Conservation (phyloP, 2,888 invertebrate genomes). For the Cantharis rufa region DNA sequence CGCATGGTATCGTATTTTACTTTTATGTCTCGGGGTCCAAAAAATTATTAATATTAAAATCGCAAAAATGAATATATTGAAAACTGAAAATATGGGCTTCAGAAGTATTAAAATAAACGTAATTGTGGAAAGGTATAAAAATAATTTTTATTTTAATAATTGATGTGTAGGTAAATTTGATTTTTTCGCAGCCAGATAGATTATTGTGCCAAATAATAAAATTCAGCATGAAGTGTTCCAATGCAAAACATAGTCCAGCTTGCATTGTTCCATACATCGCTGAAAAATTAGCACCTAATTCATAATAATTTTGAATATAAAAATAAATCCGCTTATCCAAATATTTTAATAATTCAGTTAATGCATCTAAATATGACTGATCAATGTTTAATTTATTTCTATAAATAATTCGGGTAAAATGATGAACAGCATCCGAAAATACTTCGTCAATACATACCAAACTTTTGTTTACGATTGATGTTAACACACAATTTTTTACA, state of each 20-base stretch:
- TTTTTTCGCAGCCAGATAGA: too few species aligned
- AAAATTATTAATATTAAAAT: too few species aligned
- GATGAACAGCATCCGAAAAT: slow-evolving; percentile 8
- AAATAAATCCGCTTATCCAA: background rate
- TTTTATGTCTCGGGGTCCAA: too few species aligned
- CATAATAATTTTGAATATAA: background rate
- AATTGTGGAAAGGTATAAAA: too few species aligned
- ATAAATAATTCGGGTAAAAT: slow-evolving; percentile 3
- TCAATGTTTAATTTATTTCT: background rate
- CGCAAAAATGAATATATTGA: too few species aligned
- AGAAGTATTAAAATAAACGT: too few species aligned
- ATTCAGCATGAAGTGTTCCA: background rate
- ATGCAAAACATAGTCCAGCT: background rate
- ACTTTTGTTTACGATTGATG: background rate
- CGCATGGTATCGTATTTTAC: too few species aligned
- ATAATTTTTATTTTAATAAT: too few species aligned
- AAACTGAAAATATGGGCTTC: too few species aligned
- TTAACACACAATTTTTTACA: background rate
- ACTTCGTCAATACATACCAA: background rate
- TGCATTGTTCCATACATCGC: background rate
- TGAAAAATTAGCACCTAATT: background rate
- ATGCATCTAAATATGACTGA: background rate
- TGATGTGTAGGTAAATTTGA: too few species aligned
- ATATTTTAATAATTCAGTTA: background rate
- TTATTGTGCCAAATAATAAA: background rate